phyloP scores from a whole-genome alignment of 2,888 invertebrate genomes.

The Prosapia bicincta region DNA sequence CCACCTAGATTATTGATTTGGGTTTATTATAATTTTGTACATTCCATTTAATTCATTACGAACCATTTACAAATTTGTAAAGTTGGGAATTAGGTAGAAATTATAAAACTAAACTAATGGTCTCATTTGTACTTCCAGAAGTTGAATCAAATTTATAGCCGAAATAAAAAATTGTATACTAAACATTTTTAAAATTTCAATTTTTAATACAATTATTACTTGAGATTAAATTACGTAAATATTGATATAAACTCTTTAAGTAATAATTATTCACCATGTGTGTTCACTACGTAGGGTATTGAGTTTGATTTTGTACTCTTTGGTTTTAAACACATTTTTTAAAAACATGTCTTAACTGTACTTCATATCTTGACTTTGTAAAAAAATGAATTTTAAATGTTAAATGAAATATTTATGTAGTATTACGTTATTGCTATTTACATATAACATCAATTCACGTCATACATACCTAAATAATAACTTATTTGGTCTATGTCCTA shows the following conservation, averaged over 20 bases:
- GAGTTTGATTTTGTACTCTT: neutral
- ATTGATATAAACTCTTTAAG: neutral
- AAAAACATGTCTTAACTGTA: neutral
- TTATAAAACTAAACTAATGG: neutral
- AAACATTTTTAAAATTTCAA: neutral
- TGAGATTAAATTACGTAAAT: neutral
- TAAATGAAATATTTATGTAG: neutral
- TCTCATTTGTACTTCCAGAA: neutral
- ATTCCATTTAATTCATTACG: neutral
- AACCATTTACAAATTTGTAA: neutral
- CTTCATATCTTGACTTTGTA: neutral
- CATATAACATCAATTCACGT: neutral
- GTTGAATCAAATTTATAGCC: neutral
- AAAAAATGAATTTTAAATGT: neutral
- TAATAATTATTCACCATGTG: neutral
- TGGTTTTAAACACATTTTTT: neutral
- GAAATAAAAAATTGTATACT: neutral
- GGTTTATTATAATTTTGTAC: no score
- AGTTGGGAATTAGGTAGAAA: neutral
- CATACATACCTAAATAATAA: neutral
- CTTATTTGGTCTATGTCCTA: neutral
- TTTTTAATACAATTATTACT: neutral
- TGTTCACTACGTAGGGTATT: neutral
- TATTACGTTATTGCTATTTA: neutral
- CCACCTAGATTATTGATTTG: no score